These are phyloP conservation scores for Rhodophaea formosa DNA, from an alignment of 2,888 invertebrate genomes.

Conservation along the genomic window DNA sequence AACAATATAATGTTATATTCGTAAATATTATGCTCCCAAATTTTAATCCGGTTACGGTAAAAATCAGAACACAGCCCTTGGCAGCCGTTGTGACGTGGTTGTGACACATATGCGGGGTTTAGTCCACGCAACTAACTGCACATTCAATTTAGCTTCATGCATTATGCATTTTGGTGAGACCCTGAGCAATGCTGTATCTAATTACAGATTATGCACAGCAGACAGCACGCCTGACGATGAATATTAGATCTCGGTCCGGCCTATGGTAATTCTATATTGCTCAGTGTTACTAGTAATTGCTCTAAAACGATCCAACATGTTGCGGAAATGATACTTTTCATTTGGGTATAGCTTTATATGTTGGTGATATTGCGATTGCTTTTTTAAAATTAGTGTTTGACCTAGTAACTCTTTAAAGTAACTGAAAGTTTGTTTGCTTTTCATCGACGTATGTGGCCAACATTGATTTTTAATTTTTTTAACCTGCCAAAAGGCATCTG, in stretches of 20 bases:
- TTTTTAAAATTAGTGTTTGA: too few relatives aligned
- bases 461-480: too few relatives aligned
- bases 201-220: slow-evolving; percentile 77
- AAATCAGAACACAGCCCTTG: not conserved
- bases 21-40: not conserved
- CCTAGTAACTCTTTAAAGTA: too few relatives aligned
- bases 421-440: too few relatives aligned
- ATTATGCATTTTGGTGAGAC: slow-evolving; percentile 67
- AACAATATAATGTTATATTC: too few relatives aligned
- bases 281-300: slow-evolving; percentile 49
- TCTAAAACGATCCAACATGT: too few relatives aligned
- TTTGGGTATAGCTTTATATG: too few relatives aligned
- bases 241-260: slow-evolving; percentile 71
- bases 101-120: slow-evolving; percentile 39
- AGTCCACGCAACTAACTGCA: slow-evolving; percentile 68
- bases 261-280: slow-evolving; percentile 62
- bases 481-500: too few relatives aligned
- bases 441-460: too few relatives aligned
- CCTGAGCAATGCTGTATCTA: slow-evolving; percentile 75
- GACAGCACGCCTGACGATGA: slow-evolving; percentile 70
- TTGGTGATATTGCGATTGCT: too few relatives aligned
- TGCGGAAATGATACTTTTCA: too few relatives aligned
- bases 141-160: slow-evolving; percentile 76
- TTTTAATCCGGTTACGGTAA: not conserved
- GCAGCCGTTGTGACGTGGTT: not conserved